phyloP scores from a whole-genome alignment of 2,113 vertebrate genomes.

The Ancistrus triradiatus region DNA sequence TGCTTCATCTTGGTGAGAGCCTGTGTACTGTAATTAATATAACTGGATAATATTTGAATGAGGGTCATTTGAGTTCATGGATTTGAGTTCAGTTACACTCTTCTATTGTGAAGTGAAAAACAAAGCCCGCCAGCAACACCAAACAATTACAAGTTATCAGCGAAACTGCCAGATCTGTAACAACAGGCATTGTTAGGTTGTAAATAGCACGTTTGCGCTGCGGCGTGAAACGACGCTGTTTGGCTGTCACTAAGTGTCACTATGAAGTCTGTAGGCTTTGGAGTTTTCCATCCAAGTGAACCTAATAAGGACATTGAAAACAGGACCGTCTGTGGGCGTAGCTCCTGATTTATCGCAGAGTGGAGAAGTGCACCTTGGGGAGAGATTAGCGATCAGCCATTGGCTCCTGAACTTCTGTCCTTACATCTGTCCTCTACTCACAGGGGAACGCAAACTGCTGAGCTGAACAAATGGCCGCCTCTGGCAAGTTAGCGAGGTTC shows the following conservation, averaged over 20 bases:
- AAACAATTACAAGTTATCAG: no score
- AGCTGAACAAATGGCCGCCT: conserved; percentile 35
- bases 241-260: neutral
- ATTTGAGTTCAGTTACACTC: no score
- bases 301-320: neutral
- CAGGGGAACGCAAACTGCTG: conserved; percentile 41
- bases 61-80: no score
- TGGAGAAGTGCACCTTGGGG: conserved; percentile 31
- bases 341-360: conserved; percentile 37
- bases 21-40: no score
- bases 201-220: neutral
- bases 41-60: no score
- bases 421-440: conserved; percentile 37
- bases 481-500: conserved; percentile 24
- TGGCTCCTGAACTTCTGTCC: conserved; percentile 40
- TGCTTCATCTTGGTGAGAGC: no score
- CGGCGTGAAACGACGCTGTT: conserved; percentile 1
- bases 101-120: no score
- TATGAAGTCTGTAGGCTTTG: neutral
- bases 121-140: no score
- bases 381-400: conserved; percentile 42
- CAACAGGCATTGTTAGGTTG: neutral
- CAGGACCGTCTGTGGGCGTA: conserved; percentile 13
- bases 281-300: neutral
- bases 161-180: no score